Evolutionary conservation across 2,888 invertebrate species (phyloP).

Genomic region (Anoncus sp.): DNA sequence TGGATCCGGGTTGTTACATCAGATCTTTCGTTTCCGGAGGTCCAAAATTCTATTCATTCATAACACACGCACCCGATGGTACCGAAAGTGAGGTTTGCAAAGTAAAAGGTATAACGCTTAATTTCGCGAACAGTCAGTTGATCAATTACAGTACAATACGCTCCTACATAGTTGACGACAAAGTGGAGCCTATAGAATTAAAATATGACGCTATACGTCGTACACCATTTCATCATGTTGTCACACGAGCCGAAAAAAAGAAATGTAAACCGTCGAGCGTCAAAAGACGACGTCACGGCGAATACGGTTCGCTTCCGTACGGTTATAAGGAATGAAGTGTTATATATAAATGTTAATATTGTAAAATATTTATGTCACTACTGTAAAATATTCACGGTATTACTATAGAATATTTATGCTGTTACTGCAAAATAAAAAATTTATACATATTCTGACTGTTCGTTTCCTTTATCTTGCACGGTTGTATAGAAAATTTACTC

Average conservation of each 20-base stretch:
- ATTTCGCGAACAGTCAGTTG: conserved; percentile 29
- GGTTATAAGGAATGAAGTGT: background rate
- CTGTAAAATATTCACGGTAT: background rate
- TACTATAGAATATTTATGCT: background rate
- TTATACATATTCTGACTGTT: background rate
- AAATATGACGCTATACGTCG: background rate
- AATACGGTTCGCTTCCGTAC: conserved; percentile 15
- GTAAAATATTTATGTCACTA: conserved; percentile 9
- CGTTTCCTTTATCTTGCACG: background rate
- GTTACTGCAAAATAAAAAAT: background rate
- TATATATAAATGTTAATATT: background rate
- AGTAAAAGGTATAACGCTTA: conserved; percentile 22
- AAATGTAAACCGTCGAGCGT: conserved; percentile 64
- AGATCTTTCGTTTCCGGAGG: conserved; percentile 11
- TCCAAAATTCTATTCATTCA: conserved; percentile 20
- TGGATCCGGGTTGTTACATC: conserved; percentile 34
- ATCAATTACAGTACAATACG: conserved; percentile 57
- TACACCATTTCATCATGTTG: background rate
- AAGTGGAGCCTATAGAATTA: conserved; percentile 15
- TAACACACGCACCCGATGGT: background rate
- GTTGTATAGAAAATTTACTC: conserved; percentile 2
- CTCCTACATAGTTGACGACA: conserved; percentile 10
- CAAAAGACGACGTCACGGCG: conserved; percentile 10
- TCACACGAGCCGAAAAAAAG: background rate
- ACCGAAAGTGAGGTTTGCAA: conserved; percentile 19